Evolutionary conservation across 2,113 vertebrate species (phyloP), one percentile per base, ranked within the genome.

Genomic region (Tympanuchus pallidicinctus): DNA sequence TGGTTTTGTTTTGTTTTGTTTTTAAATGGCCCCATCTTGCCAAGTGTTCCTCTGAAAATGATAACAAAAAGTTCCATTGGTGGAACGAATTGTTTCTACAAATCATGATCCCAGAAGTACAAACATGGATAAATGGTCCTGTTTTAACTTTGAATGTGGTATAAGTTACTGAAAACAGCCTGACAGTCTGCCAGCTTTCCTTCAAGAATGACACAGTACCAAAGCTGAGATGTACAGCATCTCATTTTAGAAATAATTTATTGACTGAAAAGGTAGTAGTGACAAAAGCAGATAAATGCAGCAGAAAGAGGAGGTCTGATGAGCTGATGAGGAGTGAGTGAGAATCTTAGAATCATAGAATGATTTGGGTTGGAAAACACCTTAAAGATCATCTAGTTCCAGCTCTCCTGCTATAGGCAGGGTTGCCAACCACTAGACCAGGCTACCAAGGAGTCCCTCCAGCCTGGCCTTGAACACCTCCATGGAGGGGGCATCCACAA

Each of bases 111-210:
- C 85, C 78, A 96, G 93, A 80, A 95, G 88, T 71, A 81, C 94
- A 96, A 97, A 97, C 96, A 97, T 43, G 88, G 92, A 93, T 96
- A 97, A 97, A 96, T 87, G 96, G 94, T 88, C 93, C 93, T 84
- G 77, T 96, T 96, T 97, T 94, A 92, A 95, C 86, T 94, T 91
- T 52, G 78, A 95, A 91, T 92, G 82, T 11, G 0, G 94, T 93
- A 82, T 76, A 96, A 95, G 91, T 96, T 95, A 95, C 75, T 92
- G 96, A 94, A 97, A 96, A 95, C 93, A 96, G 91, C 82, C 94
- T 97, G 96, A 96, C 92, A 80, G 89, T 47, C 88, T 96, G 95
- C 97, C 96, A 96, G 84, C 73, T 95, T 84, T 83, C 83, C 89
- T 96, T 96, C 97, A 96, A 82, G 90, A 82, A 14, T 96, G 96